Evolutionary conservation across 1,140 invertebrate species (phyloP).

Genomic region (Lordiphosa mommai): DNA sequence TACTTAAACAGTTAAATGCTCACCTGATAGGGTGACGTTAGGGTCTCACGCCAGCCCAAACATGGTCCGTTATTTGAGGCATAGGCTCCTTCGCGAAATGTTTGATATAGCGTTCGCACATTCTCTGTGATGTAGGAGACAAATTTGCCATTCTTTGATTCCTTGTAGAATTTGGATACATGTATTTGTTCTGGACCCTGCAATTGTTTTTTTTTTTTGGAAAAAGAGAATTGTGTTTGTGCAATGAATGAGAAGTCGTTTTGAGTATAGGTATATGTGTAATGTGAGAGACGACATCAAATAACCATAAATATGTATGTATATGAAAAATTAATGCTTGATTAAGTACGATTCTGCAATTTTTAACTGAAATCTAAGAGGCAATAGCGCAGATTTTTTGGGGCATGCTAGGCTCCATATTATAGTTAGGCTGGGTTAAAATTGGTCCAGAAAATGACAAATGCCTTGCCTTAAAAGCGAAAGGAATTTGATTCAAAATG

Average conservation of each 20-base stretch:
- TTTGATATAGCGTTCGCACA: conserved; percentile 93
- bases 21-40: conserved; percentile 81
- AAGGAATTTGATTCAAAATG: too few species aligned
- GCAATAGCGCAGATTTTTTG: too few species aligned
- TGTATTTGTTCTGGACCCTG: conserved; percentile 94
- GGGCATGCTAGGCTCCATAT: too few species aligned
- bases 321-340: too few species aligned
- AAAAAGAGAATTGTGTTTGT: conserved; percentile 49
- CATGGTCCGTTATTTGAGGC: conserved; percentile 96
- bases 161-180: conserved; percentile 94
- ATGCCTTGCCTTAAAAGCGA: too few species aligned
- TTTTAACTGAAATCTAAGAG: too few species aligned
- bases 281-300: neutral
- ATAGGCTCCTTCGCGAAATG: conserved; percentile 93
- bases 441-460: too few species aligned
- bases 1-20: neutral
- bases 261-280: conserved; percentile 7
- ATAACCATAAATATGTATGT: too few species aligned
- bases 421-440: too few species aligned
- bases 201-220: conserved; percentile 60
- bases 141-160: conserved; percentile 94
- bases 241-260: conserved; percentile 57
- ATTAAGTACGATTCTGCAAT: too few species aligned
- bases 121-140: conserved; percentile 92
- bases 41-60: conserved; percentile 93